Percentiles rank a stretch among this genome's conserved stretches.
Evolutionary conservation across 2,888 invertebrate genomes (phyloP).

Genomic region (Harpalus rufipes): DNA sequence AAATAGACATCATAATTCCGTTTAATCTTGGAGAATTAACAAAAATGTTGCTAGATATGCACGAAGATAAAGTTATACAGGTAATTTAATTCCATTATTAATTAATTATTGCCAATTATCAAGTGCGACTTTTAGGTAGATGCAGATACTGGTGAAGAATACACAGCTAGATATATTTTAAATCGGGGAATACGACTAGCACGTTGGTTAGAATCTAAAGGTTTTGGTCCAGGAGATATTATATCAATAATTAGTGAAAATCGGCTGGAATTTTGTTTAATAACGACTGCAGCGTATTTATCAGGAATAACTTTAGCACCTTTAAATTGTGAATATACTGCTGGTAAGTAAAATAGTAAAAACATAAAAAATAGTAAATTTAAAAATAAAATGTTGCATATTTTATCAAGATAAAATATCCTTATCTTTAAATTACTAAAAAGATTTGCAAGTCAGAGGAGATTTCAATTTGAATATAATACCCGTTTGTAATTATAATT

Average conservation of each 20-base stretch:
- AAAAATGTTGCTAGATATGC: constrained; percentile 72
- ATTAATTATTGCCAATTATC: not conserved
- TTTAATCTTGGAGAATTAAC: constrained; percentile 73
- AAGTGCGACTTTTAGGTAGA: constrained; percentile 78
- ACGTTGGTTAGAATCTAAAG: constrained; percentile 78
- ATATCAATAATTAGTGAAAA: constrained; percentile 83
- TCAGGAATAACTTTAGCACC: constrained; percentile 82
- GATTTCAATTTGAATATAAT: not conserved
- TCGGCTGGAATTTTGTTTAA: constrained; percentile 80
- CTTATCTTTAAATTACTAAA: not conserved
- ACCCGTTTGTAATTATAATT: not conserved
- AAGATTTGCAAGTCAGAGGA: not conserved
- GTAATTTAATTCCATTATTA: constrained; percentile 70
- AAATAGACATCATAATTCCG: constrained; percentile 72
- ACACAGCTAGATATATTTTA: constrained; percentile 80
- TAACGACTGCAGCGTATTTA: constrained; percentile 80
- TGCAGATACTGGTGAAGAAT: constrained; percentile 80
- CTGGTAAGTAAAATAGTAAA: constrained; percentile 76
- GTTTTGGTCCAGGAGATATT: constrained; percentile 80
- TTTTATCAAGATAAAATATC: too few relatives aligned
- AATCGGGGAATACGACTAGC: constrained; percentile 81
- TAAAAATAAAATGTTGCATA: too few relatives aligned
- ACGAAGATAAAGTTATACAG: constrained; percentile 74
- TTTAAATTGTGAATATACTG: constrained; percentile 82
- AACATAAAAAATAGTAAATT: not conserved